Conservation (phyloP, 2,888 invertebrate species). For the Dynastes grantii region DNA sequence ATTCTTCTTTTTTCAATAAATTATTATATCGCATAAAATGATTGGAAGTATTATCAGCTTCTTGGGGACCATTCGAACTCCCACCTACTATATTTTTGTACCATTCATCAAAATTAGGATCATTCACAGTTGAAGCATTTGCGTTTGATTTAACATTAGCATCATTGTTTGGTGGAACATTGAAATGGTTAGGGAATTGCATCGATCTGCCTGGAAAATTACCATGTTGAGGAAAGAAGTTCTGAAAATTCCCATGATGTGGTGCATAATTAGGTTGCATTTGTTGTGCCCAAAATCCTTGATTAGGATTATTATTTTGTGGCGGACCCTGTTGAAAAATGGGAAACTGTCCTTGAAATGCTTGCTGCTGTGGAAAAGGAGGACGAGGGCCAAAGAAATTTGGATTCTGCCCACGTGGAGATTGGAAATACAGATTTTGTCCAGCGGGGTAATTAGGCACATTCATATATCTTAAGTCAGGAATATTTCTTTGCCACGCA, state of each 20-base stretch:
- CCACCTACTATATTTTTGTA: constrained; percentile 7
- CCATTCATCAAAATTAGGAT: constrained; percentile 30
- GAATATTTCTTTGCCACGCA: background rate
- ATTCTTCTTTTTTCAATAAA: constrained; percentile 1
- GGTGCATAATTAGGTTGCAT: background rate
- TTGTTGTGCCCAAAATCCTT: background rate
- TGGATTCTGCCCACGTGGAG: background rate
- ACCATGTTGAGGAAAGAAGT: background rate
- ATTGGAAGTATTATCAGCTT: background rate
- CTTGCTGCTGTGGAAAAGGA: background rate
- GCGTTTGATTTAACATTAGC: background rate
- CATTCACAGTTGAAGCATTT: background rate
- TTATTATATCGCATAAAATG: background rate
- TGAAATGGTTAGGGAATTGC: background rate
- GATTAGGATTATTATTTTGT: background rate
- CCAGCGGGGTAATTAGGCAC: background rate
- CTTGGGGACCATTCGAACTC: background rate
- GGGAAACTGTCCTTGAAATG: background rate
- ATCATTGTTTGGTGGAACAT: background rate
- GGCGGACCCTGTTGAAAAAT: background rate
- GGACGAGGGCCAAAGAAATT: background rate
- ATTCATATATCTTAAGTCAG: background rate
- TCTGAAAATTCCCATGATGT: constrained; percentile 5
- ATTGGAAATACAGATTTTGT: background rate
- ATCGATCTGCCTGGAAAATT: background rate